These are phyloP conservation scores for Characodon lateralis DNA, from an alignment of 2,797 vertebrate species.

Conservation along the genomic window DNA sequence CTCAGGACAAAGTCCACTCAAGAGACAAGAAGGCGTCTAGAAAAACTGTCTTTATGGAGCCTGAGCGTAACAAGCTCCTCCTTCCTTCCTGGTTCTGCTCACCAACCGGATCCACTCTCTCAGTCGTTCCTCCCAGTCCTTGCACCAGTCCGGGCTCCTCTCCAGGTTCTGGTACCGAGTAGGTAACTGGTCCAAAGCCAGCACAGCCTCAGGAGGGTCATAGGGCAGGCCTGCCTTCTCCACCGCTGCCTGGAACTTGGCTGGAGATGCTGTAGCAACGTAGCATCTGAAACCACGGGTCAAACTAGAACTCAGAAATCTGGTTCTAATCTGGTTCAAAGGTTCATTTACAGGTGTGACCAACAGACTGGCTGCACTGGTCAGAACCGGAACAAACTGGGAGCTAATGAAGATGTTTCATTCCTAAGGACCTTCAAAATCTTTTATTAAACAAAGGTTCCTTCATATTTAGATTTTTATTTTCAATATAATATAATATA, in stretches of 20 bases:
- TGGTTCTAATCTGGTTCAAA: no score
- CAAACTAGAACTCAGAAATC: no score
- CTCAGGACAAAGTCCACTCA: background rate
- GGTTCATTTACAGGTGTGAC: background rate
- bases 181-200: constrained; percentile 75
- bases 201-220: constrained; percentile 77
- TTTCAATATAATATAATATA: background rate
- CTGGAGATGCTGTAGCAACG: constrained; percentile 89
- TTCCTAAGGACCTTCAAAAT: background rate
- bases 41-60: background rate
- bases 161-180: constrained; percentile 78
- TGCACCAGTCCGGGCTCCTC: constrained; percentile 59
- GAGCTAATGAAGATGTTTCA: background rate
- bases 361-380: no score
- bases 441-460: background rate
- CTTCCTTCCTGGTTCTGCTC: constrained; percentile 40
- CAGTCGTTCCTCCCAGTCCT: constrained; percentile 84
- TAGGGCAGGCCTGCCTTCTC: constrained; percentile 81
- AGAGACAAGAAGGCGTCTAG: background rate
- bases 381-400: no score
- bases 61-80: constrained; percentile 22
- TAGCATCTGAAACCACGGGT: constrained; percentile 79
- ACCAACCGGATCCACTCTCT: constrained; percentile 72
- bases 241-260: constrained; percentile 86
- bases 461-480: background rate